Evolutionary conservation across 1,140 invertebrate genomes (phyloP), one percentile per base, ranked within the genome.

Genomic region (Drosophila leontia): DNA sequence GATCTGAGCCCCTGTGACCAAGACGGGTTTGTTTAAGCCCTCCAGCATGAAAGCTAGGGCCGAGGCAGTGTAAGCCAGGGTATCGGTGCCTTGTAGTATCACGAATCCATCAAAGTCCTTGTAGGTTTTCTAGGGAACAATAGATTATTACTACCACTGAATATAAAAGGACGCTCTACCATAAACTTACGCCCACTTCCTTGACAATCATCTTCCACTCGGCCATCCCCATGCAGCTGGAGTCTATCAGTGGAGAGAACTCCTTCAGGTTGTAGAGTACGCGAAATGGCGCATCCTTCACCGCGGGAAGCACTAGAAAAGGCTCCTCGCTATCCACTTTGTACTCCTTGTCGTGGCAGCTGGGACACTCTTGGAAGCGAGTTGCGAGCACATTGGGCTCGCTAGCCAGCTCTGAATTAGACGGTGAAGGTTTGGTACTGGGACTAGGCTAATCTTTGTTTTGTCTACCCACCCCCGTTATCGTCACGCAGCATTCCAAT

Each of bases 21-120:
- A 95, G 6, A 99, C 96, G 1, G 97, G 96, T 94, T 99, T 99
- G 4, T 97, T 97, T 0, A 99, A 94, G 64, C 97, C 96, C 91
- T 99, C 97, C 87, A 99, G 94, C 97, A 99, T 99, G 91, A 99
- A 99, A 0, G 98, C 98, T 0, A 99, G 92, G 0, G 98, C 97
- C 1, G 98, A 98, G 0, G 98, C 97, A 1, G 98, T 99, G 92
- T 99, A 99, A 8, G 97, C 96, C 78, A 99, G 94, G 0, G 99
- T 99, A 93, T 99, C 99, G 0, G 99, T 99, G 6, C 99, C 99
- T 90, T 99, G 99, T 1, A 99, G 94, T 3, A 99, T 94, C 0
- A 99, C 97, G 92, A 99, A 99, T 0, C 98, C 98, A 91, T 99
- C 97, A 86, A 96, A 99, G 23, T 94, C 92, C 65, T 96, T 94